Evolutionary conservation across 1,140 invertebrate species (phyloP), one percentile per base, ranked within the genome.

Genomic region (Colletes gigas): DNA sequence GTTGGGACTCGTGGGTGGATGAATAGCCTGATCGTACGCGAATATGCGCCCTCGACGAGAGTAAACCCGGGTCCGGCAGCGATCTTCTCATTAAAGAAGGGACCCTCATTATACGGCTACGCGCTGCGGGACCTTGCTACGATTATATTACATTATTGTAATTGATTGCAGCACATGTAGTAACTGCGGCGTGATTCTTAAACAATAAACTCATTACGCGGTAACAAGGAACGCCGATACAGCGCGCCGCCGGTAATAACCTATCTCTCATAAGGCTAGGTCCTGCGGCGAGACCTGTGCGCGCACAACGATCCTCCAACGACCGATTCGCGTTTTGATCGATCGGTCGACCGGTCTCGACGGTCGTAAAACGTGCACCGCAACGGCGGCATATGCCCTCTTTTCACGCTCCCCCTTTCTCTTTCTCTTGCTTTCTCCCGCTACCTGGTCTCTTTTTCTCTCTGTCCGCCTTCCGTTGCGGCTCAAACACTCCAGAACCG

Each of bases 141-240:
- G 90, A 91, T 92, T 92, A 91, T 87, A 90, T 92, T 91, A 91
- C 90, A 89, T 92, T 90, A 90, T 88, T 91, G 90, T 91, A 92
- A 91, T 91, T 91, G 90, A 91, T 92, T 73, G 83, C 69, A 63
- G 87, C 89, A 90, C 90, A 89, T 88, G 86, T 91, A 90, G 86
- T 91, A 90, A 88, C 89, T 87, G 81, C 59, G 74, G 84, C 87
- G 86, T 86, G 85, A 87, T 85, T 89, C 87, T 89, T 88, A 90
- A 90, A 91, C 90, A 91, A 92, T 91, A 92, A 92, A 91, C 89
- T 91, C 89, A 91, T 92, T 91, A 91, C 82, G 78, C 70, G 80
- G 63, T 84, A 84, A 88, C 86, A 86, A 88, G 87, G 78, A 84
- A 77, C 60, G 71, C 54, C 71, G 82, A 83, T 84, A 78, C 59